Conservation (phyloP, 2,888 invertebrate genomes). For the Hetaerina titia region DNA sequence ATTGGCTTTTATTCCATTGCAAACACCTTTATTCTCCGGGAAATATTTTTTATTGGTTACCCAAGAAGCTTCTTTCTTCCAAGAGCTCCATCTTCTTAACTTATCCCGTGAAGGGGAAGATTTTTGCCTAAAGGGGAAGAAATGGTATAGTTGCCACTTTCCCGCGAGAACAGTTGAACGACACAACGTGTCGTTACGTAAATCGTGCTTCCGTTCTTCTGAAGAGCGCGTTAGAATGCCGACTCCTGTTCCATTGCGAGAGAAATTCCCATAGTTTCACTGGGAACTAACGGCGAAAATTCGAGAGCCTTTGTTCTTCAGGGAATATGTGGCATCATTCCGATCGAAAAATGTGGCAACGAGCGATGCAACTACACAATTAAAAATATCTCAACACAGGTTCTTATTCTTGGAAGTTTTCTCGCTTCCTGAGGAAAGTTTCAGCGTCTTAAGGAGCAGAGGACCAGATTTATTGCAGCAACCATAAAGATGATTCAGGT, state of each 20-base stretch:
- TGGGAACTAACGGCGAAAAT: conserved; percentile 41
- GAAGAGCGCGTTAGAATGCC: conserved; percentile 32
- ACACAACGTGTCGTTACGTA: conserved; percentile 39
- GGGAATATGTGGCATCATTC: conserved; percentile 50
- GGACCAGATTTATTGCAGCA: background rate
- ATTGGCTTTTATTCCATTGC: background rate
- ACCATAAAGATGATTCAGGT: background rate
- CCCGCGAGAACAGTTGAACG: conserved; percentile 41
- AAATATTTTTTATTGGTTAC: background rate
- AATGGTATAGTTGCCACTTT: conserved; percentile 14
- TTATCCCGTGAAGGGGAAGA: background rate
- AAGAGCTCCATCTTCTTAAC: background rate
- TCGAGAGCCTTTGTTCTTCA: conserved; percentile 42
- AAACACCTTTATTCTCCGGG: background rate
- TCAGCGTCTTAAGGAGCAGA: background rate
- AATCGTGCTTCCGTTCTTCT: conserved; percentile 42
- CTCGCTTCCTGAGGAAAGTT: conserved; percentile 20
- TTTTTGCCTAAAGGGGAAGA: conserved; percentile 9
- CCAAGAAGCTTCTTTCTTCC: background rate
- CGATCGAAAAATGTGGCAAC: conserved; percentile 48
- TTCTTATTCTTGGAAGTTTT: conserved; percentile 11
- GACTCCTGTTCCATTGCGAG: conserved; percentile 43
- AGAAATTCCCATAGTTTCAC: conserved; percentile 47
- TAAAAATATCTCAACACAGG: conserved; percentile 42
- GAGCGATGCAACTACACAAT: conserved; percentile 25